Evolutionary conservation across 2,888 invertebrate genomes (phyloP).

Genomic region (Pherbina coryleti): DNA sequence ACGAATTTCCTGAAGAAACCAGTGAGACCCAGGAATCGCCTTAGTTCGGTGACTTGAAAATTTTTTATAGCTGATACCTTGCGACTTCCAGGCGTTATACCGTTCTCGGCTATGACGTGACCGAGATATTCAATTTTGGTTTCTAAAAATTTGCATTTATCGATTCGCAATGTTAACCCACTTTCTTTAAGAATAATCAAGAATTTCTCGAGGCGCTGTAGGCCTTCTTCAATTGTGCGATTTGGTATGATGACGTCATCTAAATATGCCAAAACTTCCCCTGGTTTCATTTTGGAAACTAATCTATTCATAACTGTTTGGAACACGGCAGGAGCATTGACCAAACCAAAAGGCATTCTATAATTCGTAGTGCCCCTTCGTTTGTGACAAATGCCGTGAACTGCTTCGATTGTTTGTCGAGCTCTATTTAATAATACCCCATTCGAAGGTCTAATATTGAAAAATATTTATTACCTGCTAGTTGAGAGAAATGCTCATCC

Average conservation of each 20-base stretch:
- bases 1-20: conserved; percentile 13
- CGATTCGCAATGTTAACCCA: conserved; percentile 40
- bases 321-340: conserved; percentile 41
- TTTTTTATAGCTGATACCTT: no score
- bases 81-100: no score
- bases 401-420: conserved; percentile 26
- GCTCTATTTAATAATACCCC: conserved; percentile 46
- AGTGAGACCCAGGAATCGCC: not conserved
- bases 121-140: no score
- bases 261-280: conserved; percentile 37
- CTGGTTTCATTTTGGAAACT: conserved; percentile 20
- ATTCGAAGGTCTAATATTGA: conserved; percentile 39
- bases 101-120: no score
- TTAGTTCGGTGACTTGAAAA: conserved; percentile 24
- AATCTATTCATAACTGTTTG: conserved; percentile 36
- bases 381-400: not conserved
- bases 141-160: conserved; percentile 44
- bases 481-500: conserved; percentile 45
- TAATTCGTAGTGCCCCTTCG: conserved; percentile 31
- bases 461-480: conserved; percentile 42
- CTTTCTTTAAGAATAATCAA: conserved; percentile 1
- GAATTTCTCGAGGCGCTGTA: not conserved
- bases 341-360: no score
- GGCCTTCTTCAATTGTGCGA: not conserved
- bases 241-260: conserved; percentile 45